phyloP scores from a whole-genome alignment of 2,797 vertebrate species.

The Protosalanx chinensis region DNA sequence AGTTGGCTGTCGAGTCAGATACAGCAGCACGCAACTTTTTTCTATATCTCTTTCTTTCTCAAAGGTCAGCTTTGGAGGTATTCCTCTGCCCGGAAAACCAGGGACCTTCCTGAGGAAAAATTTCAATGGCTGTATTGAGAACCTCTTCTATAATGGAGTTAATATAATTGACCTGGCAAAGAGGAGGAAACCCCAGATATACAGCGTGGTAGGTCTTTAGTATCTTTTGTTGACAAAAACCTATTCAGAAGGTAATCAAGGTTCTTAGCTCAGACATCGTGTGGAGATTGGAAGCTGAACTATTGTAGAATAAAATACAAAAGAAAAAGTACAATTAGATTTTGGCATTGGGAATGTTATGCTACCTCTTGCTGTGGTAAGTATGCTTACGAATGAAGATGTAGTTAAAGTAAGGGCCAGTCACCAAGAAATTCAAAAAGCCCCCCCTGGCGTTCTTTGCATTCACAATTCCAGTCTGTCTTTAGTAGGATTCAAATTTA shows the following conservation, averaged over 20 bases:
- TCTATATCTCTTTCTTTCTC: constrained; percentile 43
- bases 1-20: no score
- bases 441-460: neutral
- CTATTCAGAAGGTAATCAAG: neutral
- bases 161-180: constrained; percentile 91
- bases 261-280: neutral
- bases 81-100: constrained; percentile 85
- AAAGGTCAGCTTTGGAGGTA: constrained; percentile 92
- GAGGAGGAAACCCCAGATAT: constrained; percentile 86
- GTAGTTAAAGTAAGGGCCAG: neutral
- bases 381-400: neutral
- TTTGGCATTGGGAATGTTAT: no score
- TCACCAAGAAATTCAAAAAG: neutral
- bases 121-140: constrained; percentile 94
- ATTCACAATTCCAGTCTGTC: neutral
- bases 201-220: constrained; percentile 79
- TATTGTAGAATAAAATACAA: no score
- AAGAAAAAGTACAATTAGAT: no score
- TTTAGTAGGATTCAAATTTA: neutral
- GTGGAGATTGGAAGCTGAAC: neutral
- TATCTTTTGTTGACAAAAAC: neutral
- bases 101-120: constrained; percentile 88
- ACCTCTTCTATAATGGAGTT: constrained; percentile 89
- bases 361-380: neutral
- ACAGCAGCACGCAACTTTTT: neutral